These are phyloP conservation scores for Okamejei kenojei DNA, from an alignment of 2,797 vertebrate species.

Conservation along the genomic window DNA sequence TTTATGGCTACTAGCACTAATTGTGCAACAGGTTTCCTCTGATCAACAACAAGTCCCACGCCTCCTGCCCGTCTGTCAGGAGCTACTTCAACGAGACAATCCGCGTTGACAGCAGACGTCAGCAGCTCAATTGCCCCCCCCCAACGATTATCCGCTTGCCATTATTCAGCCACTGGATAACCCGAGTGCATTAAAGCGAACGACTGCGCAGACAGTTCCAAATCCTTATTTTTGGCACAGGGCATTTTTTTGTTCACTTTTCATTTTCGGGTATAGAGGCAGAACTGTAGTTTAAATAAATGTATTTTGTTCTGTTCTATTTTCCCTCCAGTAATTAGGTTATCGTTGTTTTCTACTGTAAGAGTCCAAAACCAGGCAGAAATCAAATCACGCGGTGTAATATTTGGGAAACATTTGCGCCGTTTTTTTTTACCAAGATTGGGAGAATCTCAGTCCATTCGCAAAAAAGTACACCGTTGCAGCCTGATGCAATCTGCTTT, in stretches of 20 bases:
- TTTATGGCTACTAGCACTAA: not conserved
- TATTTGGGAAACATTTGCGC: not conserved
- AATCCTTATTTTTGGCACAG: not conserved
- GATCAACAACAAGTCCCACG: not conserved
- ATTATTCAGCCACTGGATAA: slow-evolving; percentile 20
- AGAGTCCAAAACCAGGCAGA: not conserved
- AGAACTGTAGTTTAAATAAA: not conserved
- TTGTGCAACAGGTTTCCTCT: slow-evolving; percentile 31
- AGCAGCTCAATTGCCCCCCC: not conserved
- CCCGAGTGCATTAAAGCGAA: not conserved
- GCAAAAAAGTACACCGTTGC: not conserved
- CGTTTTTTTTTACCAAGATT: not conserved
- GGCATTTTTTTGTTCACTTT: not conserved
- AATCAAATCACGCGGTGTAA: not conserved
- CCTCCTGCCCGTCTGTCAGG: slow-evolving; percentile 28
- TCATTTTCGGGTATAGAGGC: not conserved
- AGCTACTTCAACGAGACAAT: slow-evolving; percentile 23
- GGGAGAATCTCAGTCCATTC: no score
- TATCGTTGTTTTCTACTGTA: not conserved
- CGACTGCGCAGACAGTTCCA: not conserved
- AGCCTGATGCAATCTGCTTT: not conserved
- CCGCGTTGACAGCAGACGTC: slow-evolving; percentile 32
- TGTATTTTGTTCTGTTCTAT: not conserved
- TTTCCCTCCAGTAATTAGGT: not conserved
- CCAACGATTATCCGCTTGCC: not conserved